Conservation (phyloP, 2,797 vertebrate species). For the Eupleurogrammus muticus region DNA sequence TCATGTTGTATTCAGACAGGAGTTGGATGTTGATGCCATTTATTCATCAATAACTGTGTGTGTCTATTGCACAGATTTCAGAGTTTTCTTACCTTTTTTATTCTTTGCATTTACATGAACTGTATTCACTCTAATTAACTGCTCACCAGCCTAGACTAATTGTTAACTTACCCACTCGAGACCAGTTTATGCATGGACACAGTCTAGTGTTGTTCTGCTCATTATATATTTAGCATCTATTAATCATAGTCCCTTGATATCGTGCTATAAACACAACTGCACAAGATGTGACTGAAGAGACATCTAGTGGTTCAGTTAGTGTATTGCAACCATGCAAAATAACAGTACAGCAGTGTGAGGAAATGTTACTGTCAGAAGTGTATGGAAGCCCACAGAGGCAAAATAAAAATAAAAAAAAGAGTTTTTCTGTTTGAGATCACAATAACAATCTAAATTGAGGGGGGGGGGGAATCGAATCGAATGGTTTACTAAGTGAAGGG, state of each 20-base stretch:
- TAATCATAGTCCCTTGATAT: neutral
- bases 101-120: neutral
- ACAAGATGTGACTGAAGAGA: neutral
- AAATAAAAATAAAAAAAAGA: too few relatives aligned
- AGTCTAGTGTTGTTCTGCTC: neutral
- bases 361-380: neutral
- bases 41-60: neutral
- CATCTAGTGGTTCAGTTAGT: conserved; percentile 60
- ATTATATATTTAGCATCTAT: conserved; percentile 1
- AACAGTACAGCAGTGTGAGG: neutral
- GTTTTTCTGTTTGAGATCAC: too few relatives aligned
- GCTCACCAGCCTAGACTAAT: neutral
- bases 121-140: neutral
- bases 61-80: neutral
- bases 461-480: too few relatives aligned
- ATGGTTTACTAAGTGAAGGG: too few relatives aligned
- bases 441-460: too few relatives aligned
- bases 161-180: neutral
- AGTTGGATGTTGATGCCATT: neutral
- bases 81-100: neutral
- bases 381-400: too few relatives aligned
- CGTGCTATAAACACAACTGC: neutral
- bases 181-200: neutral
- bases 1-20: too few relatives aligned
- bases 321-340: conserved; percentile 33